phyloP scores from a whole-genome alignment of 2,797 vertebrate genomes.

The Coilia nasus region DNA sequence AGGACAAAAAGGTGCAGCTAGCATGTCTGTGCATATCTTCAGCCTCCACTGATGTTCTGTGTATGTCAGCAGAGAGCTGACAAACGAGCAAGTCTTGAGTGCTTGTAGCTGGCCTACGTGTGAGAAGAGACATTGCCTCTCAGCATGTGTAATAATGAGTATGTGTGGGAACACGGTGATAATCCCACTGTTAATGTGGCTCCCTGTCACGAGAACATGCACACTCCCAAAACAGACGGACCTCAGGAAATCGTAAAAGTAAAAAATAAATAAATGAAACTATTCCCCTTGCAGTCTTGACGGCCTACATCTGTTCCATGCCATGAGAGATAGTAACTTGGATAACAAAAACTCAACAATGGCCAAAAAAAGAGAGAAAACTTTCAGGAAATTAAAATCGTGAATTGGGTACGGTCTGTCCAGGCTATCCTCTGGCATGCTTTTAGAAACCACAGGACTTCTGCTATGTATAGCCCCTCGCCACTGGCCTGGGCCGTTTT shows the following conservation, averaged over 20 bases:
- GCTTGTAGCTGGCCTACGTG: neutral
- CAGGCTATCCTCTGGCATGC: neutral
- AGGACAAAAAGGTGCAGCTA: neutral
- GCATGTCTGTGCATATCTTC: neutral
- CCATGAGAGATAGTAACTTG: neutral
- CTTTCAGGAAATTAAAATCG: neutral
- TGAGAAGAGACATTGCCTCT: conserved; percentile 27
- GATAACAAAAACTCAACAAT: neutral
- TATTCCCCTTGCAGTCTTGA: neutral
- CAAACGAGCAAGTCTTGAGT: neutral
- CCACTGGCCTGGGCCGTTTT: conserved; percentile 34
- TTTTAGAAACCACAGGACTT: conserved; percentile 1
- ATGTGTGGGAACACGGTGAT: conserved; percentile 36
- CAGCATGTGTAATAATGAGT: conserved; percentile 34
- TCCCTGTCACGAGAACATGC: neutral
- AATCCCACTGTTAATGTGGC: conserved; percentile 37
- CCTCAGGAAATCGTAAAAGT: neutral
- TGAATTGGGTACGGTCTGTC: neutral
- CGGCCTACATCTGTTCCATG: neutral
- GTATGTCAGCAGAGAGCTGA: neutral
- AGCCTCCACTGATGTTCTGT: neutral
- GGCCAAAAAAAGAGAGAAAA: neutral
- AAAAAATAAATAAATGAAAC: neutral
- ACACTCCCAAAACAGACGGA: neutral
- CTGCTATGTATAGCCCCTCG: conserved; percentile 58